phyloP scores from a whole-genome alignment of 2,113 vertebrate genomes.

The Oryzias woworae region DNA sequence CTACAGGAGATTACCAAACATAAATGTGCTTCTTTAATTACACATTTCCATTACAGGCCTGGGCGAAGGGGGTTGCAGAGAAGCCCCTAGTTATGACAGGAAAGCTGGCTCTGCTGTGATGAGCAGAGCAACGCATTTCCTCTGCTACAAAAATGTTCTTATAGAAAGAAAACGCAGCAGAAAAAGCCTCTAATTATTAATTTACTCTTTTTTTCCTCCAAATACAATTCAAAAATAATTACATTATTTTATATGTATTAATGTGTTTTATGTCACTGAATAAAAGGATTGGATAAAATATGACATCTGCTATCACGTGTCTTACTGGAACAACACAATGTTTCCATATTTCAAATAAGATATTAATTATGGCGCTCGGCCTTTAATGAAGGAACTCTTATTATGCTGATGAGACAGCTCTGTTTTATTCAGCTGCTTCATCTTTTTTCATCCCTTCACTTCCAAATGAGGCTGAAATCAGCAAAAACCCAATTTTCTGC shows the following conservation, averaged over 20 bases:
- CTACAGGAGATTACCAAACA: constrained; percentile 80
- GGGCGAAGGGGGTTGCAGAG: constrained; percentile 48
- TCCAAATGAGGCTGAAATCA: constrained; percentile 59
- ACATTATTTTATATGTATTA: constrained; percentile 18
- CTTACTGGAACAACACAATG: constrained; percentile 29
- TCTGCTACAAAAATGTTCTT: constrained; percentile 54
- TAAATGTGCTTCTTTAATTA: constrained; percentile 81
- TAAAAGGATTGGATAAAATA: constrained; percentile 34
- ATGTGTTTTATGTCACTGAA: constrained; percentile 18
- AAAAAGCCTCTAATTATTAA: not conserved
- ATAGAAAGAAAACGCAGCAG: constrained; percentile 17
- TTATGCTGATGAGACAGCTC: constrained; percentile 62
- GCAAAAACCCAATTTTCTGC: constrained; percentile 65
- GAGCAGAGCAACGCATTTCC: constrained; percentile 52
- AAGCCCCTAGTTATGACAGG: constrained; percentile 65
- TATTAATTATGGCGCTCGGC: constrained; percentile 61
- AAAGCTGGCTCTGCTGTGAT: constrained; percentile 58
- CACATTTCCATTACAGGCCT: constrained; percentile 77
- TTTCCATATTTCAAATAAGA: constrained; percentile 22
- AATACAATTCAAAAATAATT: not conserved
- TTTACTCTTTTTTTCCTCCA: not conserved
- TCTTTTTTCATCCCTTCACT: constrained; percentile 58
- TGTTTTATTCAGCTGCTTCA: constrained; percentile 62
- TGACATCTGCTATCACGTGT: constrained; percentile 28
- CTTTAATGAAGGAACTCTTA: constrained; percentile 59